Evolutionary conservation across 2,113 vertebrate species (phyloP), one percentile per base, ranked within the genome.

Genomic region (Malaclemys terrapin): DNA sequence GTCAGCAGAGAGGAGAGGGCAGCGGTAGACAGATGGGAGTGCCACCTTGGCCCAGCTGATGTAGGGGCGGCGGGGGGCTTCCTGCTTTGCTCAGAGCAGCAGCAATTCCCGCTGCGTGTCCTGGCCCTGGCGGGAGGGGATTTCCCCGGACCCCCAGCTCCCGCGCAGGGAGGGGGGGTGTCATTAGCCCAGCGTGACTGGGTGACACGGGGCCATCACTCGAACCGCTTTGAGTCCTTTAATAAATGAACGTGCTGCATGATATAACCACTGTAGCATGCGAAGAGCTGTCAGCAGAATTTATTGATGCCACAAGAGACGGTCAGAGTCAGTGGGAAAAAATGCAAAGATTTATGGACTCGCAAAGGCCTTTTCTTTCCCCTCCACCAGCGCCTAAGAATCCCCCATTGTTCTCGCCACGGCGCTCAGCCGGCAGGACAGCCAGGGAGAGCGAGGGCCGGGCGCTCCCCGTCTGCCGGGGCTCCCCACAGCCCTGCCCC

Each of bases 271-370:
- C 86, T 92, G 86, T 92, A 88, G 86, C 91, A 89, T 92, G 91
- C n/a, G 29, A 88, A 84, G 91, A 92, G 75, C 91, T 92, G 86
- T 92, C 91, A 92, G 79, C 91, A 89, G 91, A 56, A 88, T 92
- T 92, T 92, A 92, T 92, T 92, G 91, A 80, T 88, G 91, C 91
- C 86, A 72, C 91, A 69, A 59, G 86, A 92, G 91, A 92, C 81
- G 10, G 75, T 92, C 45, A 24, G 86, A 92, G 91, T 89, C 91
- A 89, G 91, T 89, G 91, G 91, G 86, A 57, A 89, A 88, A 92
- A 92, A 92, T 84, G 86, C 82, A 19, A 82, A 88, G 86, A 92
- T 92, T 92, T 84, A 89, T 80, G 86, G 91, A 88, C 57, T 84
- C 57, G 50, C 86, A 81, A 35, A 88, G 81, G 85, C 80, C 72